Base-by-base conservation (phyloP, 2,888 invertebrate species). In the Drosophila diplacantha region DNA sequence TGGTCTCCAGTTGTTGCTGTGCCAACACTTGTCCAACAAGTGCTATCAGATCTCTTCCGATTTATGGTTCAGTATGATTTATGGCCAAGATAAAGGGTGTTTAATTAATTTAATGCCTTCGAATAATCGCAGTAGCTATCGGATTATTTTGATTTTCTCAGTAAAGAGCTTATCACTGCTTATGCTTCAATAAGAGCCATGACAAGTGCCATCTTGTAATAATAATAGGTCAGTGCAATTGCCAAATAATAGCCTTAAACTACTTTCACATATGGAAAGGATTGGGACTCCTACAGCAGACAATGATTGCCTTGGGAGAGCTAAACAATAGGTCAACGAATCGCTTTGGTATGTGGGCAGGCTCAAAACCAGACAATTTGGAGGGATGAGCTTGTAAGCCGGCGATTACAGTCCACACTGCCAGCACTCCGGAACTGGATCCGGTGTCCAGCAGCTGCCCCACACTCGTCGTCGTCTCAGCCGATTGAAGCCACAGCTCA, bases 321-420 rank as follows among this genome's bases (percentile, higher is more conserved):
- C 32, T 20, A 22, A 29, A 55, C 34, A 54, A 55, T 54, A 11
- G 59, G 20, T 12, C 7, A 38, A 18, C n/a, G 11, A 35, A 24
- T 22, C n/a, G 9, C 29, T 32, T 18, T 43, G 31, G 16, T 3
- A n/a, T n/a, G 18, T 12, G 56, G 11, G 24, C 38, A 14, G 31
- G 22, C 18, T 11, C 12, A 26, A 41, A 34, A 41, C 14, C 41
- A 9, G 60, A 35, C 39, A 61, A 61, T 61, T 65, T 39, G 54
- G 66, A 35, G 64, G 29, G 41, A 52, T 65, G 66, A 65, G 65
- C 41, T 39, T 65, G 53, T 61, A 61, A 61, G 66, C 54, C n/a
- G 24, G 7, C 41, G 66, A 65, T 61, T 61, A 61, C 35, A 20
- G 29, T 12, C 41, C 39, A 16, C 60, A 63, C 64, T 32, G 32